Conservation (phyloP, 2,113 vertebrate genomes). For the Percina caprodes region DNA sequence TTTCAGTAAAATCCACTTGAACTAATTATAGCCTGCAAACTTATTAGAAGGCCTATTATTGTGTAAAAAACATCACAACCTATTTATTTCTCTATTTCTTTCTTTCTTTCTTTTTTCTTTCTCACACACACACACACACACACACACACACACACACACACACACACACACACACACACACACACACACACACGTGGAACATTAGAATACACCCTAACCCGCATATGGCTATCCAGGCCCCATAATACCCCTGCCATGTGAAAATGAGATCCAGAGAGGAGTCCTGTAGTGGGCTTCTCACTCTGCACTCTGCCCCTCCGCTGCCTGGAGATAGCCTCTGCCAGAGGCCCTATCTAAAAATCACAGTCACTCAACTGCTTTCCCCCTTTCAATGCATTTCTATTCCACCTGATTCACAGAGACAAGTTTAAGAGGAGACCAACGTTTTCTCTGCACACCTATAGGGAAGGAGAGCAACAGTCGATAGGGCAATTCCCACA, state of each 20-base stretch:
- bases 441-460: slow-evolving; percentile 27
- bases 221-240: slow-evolving; percentile 54
- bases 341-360: slow-evolving; percentile 73
- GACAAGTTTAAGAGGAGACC: slow-evolving; percentile 22
- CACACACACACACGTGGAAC: background rate
- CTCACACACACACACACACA: too few relatives aligned
- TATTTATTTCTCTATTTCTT: background rate
- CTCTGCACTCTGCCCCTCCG: slow-evolving; percentile 64
- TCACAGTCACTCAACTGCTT: slow-evolving; percentile 64
- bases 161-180: too few relatives aligned
- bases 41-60: background rate
- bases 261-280: slow-evolving; percentile 80
- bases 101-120: background rate
- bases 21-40: slow-evolving; percentile 1
- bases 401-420: slow-evolving; percentile 46
- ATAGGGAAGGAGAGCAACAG: slow-evolving; percentile 48
- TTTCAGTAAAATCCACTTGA: background rate
- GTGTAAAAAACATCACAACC: background rate
- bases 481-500: slow-evolving; percentile 61
- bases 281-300: slow-evolving; percentile 72
- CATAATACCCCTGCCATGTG: slow-evolving; percentile 73
- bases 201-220: slow-evolving; percentile 51
- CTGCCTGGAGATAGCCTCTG: slow-evolving; percentile 67
- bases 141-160: too few relatives aligned
- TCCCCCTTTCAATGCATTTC: slow-evolving; percentile 47